Evolutionary conservation across 2,888 invertebrate genomes (phyloP).

Genomic region (Clitarchus hookeri): DNA sequence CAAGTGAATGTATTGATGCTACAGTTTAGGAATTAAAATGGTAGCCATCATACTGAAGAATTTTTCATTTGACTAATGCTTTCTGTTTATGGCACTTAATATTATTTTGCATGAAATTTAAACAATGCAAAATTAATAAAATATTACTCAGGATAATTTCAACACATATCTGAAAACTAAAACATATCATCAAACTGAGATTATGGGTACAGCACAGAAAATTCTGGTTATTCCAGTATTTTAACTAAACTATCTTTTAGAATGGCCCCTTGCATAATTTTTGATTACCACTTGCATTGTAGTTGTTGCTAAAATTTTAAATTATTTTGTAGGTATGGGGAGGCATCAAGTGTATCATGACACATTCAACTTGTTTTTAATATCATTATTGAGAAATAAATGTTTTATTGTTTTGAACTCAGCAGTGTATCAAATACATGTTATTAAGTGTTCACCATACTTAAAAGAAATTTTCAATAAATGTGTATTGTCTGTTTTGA

Average conservation of each 20-base stretch:
- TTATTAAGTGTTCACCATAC: not conserved
- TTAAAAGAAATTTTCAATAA: not conserved
- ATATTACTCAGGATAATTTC: not conserved
- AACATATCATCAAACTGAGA: not conserved
- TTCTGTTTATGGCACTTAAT: not conserved
- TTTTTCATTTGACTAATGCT: not conserved
- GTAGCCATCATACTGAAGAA: not conserved
- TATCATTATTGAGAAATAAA: slow-evolving; percentile 61
- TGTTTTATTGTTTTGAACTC: slow-evolving; percentile 14
- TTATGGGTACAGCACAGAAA: not conserved
- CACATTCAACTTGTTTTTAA: slow-evolving; percentile 85
- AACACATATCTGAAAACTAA: not conserved
- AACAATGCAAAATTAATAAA: not conserved
- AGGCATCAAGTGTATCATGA: slow-evolving; percentile 40
- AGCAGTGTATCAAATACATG: not conserved
- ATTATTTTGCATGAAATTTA: not conserved
- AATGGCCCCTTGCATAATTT: not conserved
- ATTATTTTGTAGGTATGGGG: not conserved
- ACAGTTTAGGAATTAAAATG: not conserved
- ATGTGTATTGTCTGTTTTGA: not conserved
- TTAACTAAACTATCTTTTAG: not conserved
- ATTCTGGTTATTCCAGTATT: not conserved
- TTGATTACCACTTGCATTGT: not conserved
- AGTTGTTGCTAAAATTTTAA: not conserved
- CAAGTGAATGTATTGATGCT: not conserved